Conservation (phyloP, 2,113 vertebrate genomes). For the Poecilia latipinna region DNA sequence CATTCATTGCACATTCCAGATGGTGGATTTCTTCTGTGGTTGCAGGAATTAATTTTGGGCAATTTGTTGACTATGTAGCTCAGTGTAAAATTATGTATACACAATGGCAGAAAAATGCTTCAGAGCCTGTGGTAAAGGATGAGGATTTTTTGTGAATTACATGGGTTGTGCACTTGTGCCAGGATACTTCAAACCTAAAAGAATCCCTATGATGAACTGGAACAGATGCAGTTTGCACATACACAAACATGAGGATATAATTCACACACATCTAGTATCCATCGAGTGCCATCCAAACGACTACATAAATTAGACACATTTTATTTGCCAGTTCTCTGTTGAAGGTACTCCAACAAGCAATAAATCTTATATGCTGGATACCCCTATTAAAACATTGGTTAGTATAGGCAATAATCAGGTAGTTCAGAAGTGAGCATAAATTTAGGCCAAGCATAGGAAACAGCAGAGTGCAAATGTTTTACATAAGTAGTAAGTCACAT, state of each 20-base stretch:
- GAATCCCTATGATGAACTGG: conserved; percentile 51
- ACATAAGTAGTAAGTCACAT: conserved; percentile 23
- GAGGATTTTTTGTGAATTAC: conserved; percentile 69
- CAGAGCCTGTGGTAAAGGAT: conserved; percentile 44
- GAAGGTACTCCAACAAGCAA: conserved; percentile 55
- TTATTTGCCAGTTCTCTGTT: conserved; percentile 49
- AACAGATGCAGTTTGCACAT: conserved; percentile 37
- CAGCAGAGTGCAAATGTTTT: conserved; percentile 11
- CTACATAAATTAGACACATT: conserved; percentile 61
- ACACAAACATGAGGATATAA: conserved; percentile 28
- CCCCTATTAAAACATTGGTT: conserved; percentile 25
- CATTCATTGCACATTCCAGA: neutral
- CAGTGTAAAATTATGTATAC: conserved; percentile 39
- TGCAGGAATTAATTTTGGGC: conserved; percentile 57
- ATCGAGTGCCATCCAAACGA: conserved; percentile 45
- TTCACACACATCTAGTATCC: conserved; percentile 51
- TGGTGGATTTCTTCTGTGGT: conserved; percentile 41
- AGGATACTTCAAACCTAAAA: conserved; percentile 69
- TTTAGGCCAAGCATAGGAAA: conserved; percentile 22
- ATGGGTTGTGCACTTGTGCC: conserved; percentile 65
- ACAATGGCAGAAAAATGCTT: conserved; percentile 59
- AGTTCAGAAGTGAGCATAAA: conserved; percentile 12
- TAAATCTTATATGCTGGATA: conserved; percentile 39
- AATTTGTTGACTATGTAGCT: conserved; percentile 47
- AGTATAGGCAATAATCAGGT: conserved; percentile 1